Evolutionary conservation across 2,888 invertebrate genomes (phyloP), one percentile per base, ranked within the genome.

Genomic region (Imbricaverruca yamaguchii): DNA sequence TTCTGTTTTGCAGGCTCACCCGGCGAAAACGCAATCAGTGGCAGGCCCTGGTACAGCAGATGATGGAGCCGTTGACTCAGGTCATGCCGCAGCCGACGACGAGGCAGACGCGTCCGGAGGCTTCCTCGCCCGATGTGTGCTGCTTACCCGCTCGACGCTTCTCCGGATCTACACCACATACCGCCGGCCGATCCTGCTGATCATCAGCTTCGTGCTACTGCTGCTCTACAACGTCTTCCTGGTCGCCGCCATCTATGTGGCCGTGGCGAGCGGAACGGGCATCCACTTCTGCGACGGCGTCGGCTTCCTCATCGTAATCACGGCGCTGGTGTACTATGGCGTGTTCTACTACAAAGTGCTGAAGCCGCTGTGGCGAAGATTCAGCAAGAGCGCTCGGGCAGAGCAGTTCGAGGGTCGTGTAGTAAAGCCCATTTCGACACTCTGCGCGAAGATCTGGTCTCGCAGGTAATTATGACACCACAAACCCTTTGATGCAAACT

Each of bases 261-360:
- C 53, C 15, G 74, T 74, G 18, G 10, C 6, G 53, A 13, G 8
- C 39, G 74, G 74, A 7, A 18, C 6, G 7, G 53, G 18, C 39
- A 74, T 74, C 55, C 82, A 85, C 61, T 88, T 86, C 85, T 94
- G 94, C 85, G 86, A 90, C 80, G 94, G 94, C 0, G 92, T 92
- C 84, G 94, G 94, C 69, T 91, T 94, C 86, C 88, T 94, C 0
- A 87, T 93, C 57, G 88, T 94, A 0, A 85, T 94, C 0, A 87
- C 91, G 1, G 86, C 87, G 23, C 88, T 92, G 56, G 86, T 90
- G 7, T 92, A 92, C 84, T 88, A 90, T 84, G 90, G 90, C 80
- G 81, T 93, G 0, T 85, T 92, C 56, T 93, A 94, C 86, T 92
- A 90, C 84, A 85, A 88, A 80, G 86, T 92, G 23, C 55, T 78